Evolutionary conservation across 2,113 vertebrate species (phyloP).

Genomic region (Naja naja): DNA sequence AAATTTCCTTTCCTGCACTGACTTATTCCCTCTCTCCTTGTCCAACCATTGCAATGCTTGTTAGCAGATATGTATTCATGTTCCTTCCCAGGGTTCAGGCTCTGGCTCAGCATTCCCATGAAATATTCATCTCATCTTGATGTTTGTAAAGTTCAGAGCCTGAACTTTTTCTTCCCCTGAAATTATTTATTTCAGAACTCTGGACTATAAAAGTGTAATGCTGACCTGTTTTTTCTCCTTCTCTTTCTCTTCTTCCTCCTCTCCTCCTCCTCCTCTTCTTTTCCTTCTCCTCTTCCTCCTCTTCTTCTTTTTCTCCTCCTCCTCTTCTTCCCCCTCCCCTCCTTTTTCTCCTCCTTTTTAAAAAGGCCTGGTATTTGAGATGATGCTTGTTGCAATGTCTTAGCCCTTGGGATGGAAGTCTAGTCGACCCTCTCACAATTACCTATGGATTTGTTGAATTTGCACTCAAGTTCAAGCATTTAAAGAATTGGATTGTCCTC

Average conservation of each 20-base stretch:
- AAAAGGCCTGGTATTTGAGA: neutral
- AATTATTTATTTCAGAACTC: constrained; percentile 20
- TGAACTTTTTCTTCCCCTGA: neutral
- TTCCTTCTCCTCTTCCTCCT: too few species aligned
- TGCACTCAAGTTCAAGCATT: neutral
- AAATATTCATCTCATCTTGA: neutral
- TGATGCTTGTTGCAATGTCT: neutral
- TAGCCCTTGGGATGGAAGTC: neutral
- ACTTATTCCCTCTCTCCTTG: neutral
- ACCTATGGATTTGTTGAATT: too few species aligned
- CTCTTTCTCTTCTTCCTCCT: too few species aligned
- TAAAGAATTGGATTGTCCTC: neutral
- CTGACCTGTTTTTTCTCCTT: neutral
- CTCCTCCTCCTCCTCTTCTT: too few species aligned
- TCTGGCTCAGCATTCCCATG: neutral
- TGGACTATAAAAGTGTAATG: neutral
- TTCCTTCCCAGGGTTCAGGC: constrained; percentile 9
- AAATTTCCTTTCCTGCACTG: neutral
- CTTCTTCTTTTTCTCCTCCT: too few species aligned
- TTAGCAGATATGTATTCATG: neutral
- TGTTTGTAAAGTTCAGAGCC: neutral
- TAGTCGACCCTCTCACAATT: neutral
- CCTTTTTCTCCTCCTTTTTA: neutral
- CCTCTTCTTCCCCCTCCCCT: neutral
- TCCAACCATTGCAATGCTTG: neutral